Conservation (phyloP, 1,140 invertebrate species). For the Carposina sasakii region DNA sequence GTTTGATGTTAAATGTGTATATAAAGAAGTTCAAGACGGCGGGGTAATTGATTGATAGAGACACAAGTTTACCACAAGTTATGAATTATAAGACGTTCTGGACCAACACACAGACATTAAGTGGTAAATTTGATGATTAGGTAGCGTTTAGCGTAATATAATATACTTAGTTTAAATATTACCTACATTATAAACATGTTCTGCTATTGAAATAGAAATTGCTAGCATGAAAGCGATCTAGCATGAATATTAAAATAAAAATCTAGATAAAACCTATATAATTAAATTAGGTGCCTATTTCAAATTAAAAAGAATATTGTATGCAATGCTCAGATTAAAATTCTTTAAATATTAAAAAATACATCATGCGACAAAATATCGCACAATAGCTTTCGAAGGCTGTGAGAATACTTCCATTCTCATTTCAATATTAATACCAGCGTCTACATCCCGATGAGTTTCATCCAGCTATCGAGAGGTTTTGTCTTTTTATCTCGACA, state of each 20-base stretch:
- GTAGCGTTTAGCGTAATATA: no score
- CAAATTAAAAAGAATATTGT: not conserved
- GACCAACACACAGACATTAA: no score
- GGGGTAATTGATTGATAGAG: no score
- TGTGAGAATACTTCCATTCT: slow-evolving; percentile 36
- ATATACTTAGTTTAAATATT: no score
- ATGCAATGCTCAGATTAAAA: no score
- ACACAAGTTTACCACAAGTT: no score
- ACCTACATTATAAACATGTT: not conserved
- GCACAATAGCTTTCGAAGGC: slow-evolving; percentile 18
- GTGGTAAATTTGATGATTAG: no score
- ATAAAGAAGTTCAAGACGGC: no score
- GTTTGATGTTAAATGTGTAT: no score
- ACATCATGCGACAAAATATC: not conserved
- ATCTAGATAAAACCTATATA: not conserved
- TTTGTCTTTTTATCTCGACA: slow-evolving; percentile 32
- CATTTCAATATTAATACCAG: slow-evolving; percentile 65
- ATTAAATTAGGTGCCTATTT: not conserved
- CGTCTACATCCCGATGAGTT: slow-evolving; percentile 40
- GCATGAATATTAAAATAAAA: not conserved
- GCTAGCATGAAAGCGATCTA: not conserved
- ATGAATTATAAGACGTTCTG: no score
- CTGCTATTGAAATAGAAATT: not conserved
- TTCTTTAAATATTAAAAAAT: no score
- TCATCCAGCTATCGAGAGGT: slow-evolving; percentile 27